Conservation (phyloP, 2,797 vertebrate species). For the Varecia variegata region DNA sequence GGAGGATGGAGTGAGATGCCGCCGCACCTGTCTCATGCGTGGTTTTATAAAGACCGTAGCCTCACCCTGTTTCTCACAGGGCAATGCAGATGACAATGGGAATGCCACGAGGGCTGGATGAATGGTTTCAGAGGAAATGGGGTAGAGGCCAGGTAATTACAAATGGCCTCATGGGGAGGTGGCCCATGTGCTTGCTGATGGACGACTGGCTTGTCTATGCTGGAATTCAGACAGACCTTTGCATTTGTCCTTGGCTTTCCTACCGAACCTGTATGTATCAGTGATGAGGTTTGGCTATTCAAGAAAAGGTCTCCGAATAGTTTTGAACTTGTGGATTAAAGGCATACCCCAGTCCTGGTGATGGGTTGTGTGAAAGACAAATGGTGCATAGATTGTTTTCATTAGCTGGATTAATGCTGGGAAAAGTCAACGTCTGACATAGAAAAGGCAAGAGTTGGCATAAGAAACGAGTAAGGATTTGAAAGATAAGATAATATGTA, state of each 20-base stretch:
- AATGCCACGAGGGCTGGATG: neutral
- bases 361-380: neutral
- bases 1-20: neutral
- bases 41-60: neutral
- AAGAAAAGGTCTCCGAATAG: neutral
- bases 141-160: neutral
- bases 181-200: neutral
- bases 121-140: neutral
- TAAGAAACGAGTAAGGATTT: neutral
- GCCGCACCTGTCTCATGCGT: fast-evolving
- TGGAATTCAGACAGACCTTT: neutral
- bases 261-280: neutral
- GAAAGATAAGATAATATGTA: neutral
- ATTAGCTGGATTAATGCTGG: neutral
- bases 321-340: neutral
- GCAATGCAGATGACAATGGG: neutral
- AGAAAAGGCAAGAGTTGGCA: neutral
- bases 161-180: neutral
- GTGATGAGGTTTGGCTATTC: neutral
- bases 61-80: neutral
- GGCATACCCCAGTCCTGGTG: neutral
- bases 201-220: neutral
- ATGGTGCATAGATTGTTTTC: neutral
- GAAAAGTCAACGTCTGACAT: neutral
- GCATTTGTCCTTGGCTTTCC: neutral